phyloP scores from a whole-genome alignment of 2,113 vertebrate genomes.

The Pelvicachromis taeniatus region DNA sequence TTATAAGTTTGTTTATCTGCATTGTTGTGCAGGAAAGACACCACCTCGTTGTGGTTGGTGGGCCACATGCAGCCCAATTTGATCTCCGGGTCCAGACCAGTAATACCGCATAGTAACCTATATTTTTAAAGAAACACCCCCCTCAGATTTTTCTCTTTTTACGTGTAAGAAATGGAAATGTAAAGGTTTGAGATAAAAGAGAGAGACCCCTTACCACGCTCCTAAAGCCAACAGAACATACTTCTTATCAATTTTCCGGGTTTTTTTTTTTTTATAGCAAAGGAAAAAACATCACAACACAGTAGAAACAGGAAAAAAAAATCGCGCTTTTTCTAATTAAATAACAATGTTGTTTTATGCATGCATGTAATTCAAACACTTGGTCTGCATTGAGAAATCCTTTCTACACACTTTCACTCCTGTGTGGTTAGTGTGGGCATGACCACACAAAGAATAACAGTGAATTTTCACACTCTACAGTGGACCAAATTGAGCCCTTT shows the following conservation, averaged over 20 bases:
- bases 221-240: not conserved
- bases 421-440: not conserved
- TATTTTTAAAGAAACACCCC: not conserved
- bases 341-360: not conserved
- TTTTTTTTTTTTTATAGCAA: too few relatives aligned
- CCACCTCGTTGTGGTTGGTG: not conserved
- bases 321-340: not conserved
- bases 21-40: not conserved
- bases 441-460: not conserved
- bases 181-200: accelerated
- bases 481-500: not conserved
- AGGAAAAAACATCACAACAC: not conserved
- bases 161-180: not conserved
- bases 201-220: not conserved
- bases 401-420: not conserved
- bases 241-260: not conserved
- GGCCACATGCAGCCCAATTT: not conserved
- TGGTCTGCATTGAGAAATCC: not conserved
- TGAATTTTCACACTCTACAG: not conserved
- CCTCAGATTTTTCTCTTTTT: not conserved
- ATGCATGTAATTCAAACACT: not conserved
- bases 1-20: not conserved
- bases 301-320: not conserved
- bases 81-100: not conserved
- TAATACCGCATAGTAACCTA: not conserved